Evolutionary conservation across 2,888 invertebrate species (phyloP), one percentile per base, ranked within the genome.

Genomic region (Trichogramma evanescens): DNA sequence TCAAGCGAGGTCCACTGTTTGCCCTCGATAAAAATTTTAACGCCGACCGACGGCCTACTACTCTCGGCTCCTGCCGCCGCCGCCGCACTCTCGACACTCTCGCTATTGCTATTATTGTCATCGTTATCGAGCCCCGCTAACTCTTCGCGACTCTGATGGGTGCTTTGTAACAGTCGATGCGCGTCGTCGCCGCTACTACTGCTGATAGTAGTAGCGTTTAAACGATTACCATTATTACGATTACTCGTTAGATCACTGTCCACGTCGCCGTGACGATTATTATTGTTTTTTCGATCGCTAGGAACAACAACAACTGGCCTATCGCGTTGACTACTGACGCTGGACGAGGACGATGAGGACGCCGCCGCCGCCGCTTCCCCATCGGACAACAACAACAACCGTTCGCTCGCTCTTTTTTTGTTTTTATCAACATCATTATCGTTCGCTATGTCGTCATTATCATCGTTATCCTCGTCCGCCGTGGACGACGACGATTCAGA

Each of bases 1-100:
- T 58, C 54, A 40, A 50, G 50, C 43, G 57, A 50, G 43, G 56
- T 50, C 55, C 57, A 57, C 8, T 54, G 57, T 49, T 61, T 59
- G 48, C 63, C 66, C 49, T 66, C 64, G 56, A 61, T 61, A 50
- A 65, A 62, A 46, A 65, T 62, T 56, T 63, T 61, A 40, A 56
- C 64, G 57, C 58, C 51, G 57, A 50, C 50, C 52, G 53, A 42
- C 50, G 58, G 51, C 26, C 13, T 56, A 46, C 41, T 51, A 2
- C 26, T 61, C 39, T 55, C n/a, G n/a, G n/a, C n/a, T n/a, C n/a
- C 64, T 56, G 58, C 51, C 54, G 51, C 50, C 50, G 53, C 50
- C 50, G 53, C 50, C 13, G n/a, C 55, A 46, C 41, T 51, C 7
- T 9, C 44, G 13, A 13, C 52, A 41, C 40, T 41, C 26, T 61